phyloP scores from a whole-genome alignment of 1,140 invertebrate genomes.

The Pseudomyrmex sp. region DNA sequence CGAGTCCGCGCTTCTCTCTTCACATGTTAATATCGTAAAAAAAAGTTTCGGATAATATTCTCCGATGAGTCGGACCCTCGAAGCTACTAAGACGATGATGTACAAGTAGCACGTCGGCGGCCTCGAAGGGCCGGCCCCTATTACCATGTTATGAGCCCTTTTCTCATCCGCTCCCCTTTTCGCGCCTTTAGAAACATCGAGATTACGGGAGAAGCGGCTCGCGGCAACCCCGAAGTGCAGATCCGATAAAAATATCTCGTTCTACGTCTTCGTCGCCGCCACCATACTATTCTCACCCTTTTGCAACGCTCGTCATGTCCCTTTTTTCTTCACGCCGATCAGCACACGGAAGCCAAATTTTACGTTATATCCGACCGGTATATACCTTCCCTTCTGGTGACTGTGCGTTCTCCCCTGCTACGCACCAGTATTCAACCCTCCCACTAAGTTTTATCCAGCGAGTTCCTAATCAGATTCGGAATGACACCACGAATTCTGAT shows the following conservation, averaged over 20 bases:
- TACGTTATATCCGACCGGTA: slow-evolving; percentile 38
- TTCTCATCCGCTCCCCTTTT: slow-evolving; percentile 9
- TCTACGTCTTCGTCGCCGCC: background rate
- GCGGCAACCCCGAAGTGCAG: slow-evolving; percentile 22
- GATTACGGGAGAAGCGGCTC: slow-evolving; percentile 40
- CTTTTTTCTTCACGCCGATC: background rate
- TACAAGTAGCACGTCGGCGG: slow-evolving; percentile 4
- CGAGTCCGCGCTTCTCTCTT: background rate
- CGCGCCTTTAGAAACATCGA: slow-evolving; percentile 47
- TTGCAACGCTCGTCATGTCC: background rate
- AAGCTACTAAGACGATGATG: slow-evolving; percentile 24
- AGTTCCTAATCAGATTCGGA: slow-evolving; percentile 16
- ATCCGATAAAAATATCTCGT: slow-evolving; percentile 61
- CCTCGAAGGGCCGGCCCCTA: slow-evolving; percentile 24
- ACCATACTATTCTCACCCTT: background rate
- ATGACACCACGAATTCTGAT: background rate
- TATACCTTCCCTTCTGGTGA: slow-evolving; percentile 15
- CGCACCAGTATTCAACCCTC: background rate
- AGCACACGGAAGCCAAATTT: slow-evolving; percentile 36
- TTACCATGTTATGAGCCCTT: slow-evolving; percentile 53
- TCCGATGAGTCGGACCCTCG: background rate
- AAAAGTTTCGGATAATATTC: slow-evolving; percentile 14
- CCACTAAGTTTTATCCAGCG: background rate
- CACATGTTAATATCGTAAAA: slow-evolving; percentile 38
- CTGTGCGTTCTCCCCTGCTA: slow-evolving; percentile 4